phyloP scores from a whole-genome alignment of 2,113 vertebrate species.

The Casuarius casuarius region DNA sequence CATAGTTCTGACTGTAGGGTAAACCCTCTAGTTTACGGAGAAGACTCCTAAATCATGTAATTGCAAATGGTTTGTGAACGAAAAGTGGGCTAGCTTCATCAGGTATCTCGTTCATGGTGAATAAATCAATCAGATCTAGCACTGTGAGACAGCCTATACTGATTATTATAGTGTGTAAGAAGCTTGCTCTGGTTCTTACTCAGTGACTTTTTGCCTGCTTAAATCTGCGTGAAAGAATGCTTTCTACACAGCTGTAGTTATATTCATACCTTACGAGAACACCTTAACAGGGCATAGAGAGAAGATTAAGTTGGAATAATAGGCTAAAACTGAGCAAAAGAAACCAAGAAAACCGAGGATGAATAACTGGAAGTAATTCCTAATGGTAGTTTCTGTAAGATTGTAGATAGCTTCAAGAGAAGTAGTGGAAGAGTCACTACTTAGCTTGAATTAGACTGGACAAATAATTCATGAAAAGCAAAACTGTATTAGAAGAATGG shows the following conservation, averaged over 20 bases:
- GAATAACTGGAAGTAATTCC: neutral
- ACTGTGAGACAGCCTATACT: neutral
- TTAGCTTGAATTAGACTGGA: neutral
- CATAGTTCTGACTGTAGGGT: neutral
- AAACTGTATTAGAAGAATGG: neutral
- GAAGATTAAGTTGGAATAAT: neutral
- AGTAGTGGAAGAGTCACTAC: neutral
- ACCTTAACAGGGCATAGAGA: neutral
- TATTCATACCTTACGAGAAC: neutral
- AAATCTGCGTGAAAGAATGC: neutral
- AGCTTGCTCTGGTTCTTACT: neutral
- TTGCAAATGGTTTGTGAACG: neutral
- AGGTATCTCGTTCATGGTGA: neutral
- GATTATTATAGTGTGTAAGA: neutral
- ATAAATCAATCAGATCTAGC: neutral
- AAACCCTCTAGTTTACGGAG: neutral
- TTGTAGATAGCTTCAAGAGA: neutral
- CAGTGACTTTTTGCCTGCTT: neutral
- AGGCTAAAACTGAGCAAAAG: neutral
- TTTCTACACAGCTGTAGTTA: neutral
- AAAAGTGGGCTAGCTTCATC: neutral
- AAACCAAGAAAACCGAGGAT: neutral
- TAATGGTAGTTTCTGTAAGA: neutral
- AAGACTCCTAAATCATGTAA: neutral
- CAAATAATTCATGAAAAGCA: neutral